These are phyloP conservation scores for Ophiodon elongatus DNA, from an alignment of 2,113 vertebrate species.

Conservation along the genomic window DNA sequence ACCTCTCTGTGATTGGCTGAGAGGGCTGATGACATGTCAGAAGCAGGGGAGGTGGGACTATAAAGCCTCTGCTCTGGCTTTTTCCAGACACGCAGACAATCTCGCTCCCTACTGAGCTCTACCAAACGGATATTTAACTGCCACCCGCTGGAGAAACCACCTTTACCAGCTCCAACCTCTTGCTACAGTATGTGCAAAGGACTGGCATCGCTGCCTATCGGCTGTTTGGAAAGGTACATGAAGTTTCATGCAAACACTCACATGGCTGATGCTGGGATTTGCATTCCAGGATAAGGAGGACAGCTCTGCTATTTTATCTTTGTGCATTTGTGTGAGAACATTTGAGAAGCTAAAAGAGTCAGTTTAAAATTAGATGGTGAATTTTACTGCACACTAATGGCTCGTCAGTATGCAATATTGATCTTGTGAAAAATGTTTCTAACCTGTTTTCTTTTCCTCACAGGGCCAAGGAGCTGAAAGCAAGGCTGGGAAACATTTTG, in stretches of 20 bases:
- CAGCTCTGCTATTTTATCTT: background rate
- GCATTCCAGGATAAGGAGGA: constrained; percentile 2
- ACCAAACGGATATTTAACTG: constrained; percentile 67
- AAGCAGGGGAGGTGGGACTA: constrained; percentile 56
- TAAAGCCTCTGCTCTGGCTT: constrained; percentile 79
- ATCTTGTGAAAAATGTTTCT: constrained; percentile 5
- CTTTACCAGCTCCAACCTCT: constrained; percentile 9
- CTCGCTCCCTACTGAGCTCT: constrained; percentile 35
- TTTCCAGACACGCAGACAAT: constrained; percentile 55
- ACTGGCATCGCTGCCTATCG: constrained; percentile 84
- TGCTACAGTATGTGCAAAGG: constrained; percentile 87
- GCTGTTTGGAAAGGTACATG: constrained; percentile 92
- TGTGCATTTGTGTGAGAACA: constrained; percentile 9
- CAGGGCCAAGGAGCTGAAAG: constrained; percentile 93
- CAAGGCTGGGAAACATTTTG: constrained; percentile 88
- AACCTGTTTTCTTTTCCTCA: constrained; percentile 30
- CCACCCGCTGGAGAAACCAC: background rate
- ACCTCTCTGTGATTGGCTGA: constrained; percentile 73
- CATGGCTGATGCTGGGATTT: constrained; percentile 3
- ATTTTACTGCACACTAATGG: too few relatives aligned
- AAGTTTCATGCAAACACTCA: constrained; percentile 2
- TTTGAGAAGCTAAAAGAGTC: background rate
- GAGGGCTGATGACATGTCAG: constrained; percentile 63
- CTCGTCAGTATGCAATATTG: background rate
- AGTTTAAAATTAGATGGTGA: too few relatives aligned